Evolutionary conservation across 2,113 vertebrate genomes (phyloP), one percentile per base, ranked within the genome.

Genomic region (Psettodes erumei): DNA sequence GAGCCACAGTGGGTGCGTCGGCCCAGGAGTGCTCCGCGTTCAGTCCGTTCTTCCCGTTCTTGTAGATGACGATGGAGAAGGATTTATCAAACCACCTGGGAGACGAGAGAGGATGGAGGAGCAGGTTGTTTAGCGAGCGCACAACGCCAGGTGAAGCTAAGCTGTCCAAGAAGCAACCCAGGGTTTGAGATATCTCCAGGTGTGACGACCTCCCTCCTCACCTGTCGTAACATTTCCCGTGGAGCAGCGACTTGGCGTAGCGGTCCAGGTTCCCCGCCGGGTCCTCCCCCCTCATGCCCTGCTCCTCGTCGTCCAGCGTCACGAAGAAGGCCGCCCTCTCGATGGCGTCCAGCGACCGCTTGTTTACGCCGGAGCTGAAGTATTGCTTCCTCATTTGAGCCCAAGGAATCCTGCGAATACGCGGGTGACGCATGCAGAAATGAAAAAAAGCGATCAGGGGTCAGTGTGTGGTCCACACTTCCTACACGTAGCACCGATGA

Each of bases 1-100:
- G 96, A 66, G 95, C 95, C 19, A 96, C 85, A 11, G 95, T 93
- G 0, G 96, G 95, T 2, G 96, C 95, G 50, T 97, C 96, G 0
- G 96, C 96, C 96, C 96, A 97, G 0, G 96, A 96, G 56, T 97
- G 96, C 60, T 97, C 96, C 3, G 96, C 95, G 1, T 96, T 97
- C 79, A 97, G 78, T 0, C 96, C 96, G 2, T 85, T 92, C 90
- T 96, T 97, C 43, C 96, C 96, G 0, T 96, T 96, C 88, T 94
- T 95, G 87, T 95, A 97, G 71, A 97, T 87, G 6, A 97, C 90
- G 1, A 97, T 79, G 1, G 94, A 96, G 90, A 97, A 95, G 6
- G 96, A 97, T 79, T 97, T 97, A 85, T 97, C 96, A 75, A 95
- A 96, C 96, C 96, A 97, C 71, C 96, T 97, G 87, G 4, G 23